Base-by-base conservation (phyloP, 2,113 vertebrate species). In the Piprites chloris region DNA sequence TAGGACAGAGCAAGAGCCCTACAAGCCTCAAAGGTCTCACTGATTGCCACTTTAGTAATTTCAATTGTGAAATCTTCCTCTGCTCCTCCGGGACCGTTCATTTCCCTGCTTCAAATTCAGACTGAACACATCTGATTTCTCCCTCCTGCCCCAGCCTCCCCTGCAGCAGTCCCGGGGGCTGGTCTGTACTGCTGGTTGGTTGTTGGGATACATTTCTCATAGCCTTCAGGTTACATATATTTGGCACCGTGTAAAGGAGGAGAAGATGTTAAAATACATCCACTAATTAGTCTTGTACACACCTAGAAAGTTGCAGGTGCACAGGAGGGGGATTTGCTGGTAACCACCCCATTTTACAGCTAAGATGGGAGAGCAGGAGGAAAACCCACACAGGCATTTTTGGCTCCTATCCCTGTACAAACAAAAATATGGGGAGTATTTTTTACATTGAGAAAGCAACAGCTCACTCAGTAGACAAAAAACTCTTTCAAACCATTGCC, bases 1-100 rank as follows among this genome's bases (percentile, higher is more conserved):
- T 5, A 46, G 58, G 46, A 65, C 24, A 42, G 39, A 53, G 42
- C 41, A 33, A 39, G 68, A 76, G 46, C 11, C 47, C 63, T 32
- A 42, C 41, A 53, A 47, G 41, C 11, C 58, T 24, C 71, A 21
- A 30, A 69, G 21, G n/a, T 35, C 33, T 46, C 6, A 27, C 19
- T 12, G 49, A 53, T 37, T 47, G 22, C 41, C 30, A 37, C 11
- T 62, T 87, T 12, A 0, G 2, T 30, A 0, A 33, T 15, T 47
- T 15, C 1, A 3, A 7, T 52, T 66, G 24, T 27, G 9, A 80
- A 87, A 52, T 14, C 47, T 20, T 78, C 47, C 63, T 33, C 41
- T 65, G 62, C 66, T 72, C 32, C 42, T 50, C 53, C 72, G 83
- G 65, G 42, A 46, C 0, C 2, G 28, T 13, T 37, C 33, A 4